Conservation (phyloP, 2,888 invertebrate genomes). For the Eupsilia transversa region DNA sequence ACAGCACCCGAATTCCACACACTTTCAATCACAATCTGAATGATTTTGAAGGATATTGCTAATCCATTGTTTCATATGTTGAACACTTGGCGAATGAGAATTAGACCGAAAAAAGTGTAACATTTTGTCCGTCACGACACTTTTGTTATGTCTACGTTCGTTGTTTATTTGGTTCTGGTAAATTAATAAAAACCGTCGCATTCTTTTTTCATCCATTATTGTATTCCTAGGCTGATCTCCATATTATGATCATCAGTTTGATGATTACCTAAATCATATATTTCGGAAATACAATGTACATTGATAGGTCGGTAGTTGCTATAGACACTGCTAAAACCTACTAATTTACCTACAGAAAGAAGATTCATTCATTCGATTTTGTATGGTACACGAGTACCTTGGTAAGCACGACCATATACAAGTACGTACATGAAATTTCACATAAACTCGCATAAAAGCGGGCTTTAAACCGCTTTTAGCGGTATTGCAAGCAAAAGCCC, state of each 20-base stretch:
- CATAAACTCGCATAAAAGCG: neutral
- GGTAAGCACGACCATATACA: neutral
- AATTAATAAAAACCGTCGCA: neutral
- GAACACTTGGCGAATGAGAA: too few species aligned
- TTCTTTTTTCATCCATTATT: neutral
- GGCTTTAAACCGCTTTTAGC: neutral
- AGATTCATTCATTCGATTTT: too few species aligned
- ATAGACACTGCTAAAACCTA: neutral
- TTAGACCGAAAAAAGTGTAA: too few species aligned
- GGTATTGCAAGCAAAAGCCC: neutral
- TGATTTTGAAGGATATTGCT: too few species aligned
- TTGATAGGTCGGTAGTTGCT: neutral
- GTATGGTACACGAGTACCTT: too few species aligned
- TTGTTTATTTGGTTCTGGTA: neutral
- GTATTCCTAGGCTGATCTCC: neutral
- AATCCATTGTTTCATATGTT: too few species aligned
- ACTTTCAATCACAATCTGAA: too few species aligned
- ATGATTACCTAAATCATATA: neutral
- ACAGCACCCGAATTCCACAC: too few species aligned
- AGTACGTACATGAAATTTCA: too few species aligned
- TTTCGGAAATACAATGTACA: neutral
- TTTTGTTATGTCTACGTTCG: neutral
- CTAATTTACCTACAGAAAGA: neutral
- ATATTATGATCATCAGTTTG: neutral
- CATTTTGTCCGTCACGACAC: too few species aligned